phyloP scores from a whole-genome alignment of 1,140 invertebrate genomes.

The Cardiocondyla obscurior region DNA sequence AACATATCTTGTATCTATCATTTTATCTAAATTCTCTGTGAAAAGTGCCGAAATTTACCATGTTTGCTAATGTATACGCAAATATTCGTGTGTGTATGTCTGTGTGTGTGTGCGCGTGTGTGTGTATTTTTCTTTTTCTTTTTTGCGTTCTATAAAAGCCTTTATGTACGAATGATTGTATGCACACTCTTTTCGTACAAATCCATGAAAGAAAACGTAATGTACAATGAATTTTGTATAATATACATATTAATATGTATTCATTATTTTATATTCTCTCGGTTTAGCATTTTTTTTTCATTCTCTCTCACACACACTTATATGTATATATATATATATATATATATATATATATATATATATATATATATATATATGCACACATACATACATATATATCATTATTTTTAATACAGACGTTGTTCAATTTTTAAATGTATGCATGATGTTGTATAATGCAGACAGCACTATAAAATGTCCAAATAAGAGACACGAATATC shows the following conservation, averaged over 20 bases:
- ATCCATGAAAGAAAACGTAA: conserved; percentile 71
- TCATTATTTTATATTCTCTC: conserved; percentile 73
- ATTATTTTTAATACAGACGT: conserved; percentile 76
- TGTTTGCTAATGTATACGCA: background rate
- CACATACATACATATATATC: conserved; percentile 71
- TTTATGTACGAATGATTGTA: conserved; percentile 31
- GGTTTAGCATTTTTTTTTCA: conserved; percentile 71
- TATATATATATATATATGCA: conserved; percentile 32
- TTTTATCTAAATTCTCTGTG: background rate
- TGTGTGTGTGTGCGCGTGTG: conserved; percentile 30
- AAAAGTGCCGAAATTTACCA: background rate
- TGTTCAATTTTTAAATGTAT: conserved; percentile 70
- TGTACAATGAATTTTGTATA: conserved; percentile 78
- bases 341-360: too few species aligned
- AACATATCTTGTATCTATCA: conserved; percentile 15
- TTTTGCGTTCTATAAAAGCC: conserved; percentile 38
- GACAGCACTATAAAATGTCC: conserved; percentile 51
- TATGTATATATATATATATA: too few species aligned
- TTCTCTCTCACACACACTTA: conserved; percentile 39
- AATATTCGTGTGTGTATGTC: conserved; percentile 1
- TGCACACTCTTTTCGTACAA: conserved; percentile 47
- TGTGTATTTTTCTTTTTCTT: too few species aligned
- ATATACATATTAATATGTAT: conserved; percentile 73
- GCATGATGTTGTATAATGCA: conserved; percentile 51
- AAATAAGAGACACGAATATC: conserved; percentile 33